phyloP scores from a whole-genome alignment of 2,797 vertebrate species.

The Peromyscus melanophrys region DNA sequence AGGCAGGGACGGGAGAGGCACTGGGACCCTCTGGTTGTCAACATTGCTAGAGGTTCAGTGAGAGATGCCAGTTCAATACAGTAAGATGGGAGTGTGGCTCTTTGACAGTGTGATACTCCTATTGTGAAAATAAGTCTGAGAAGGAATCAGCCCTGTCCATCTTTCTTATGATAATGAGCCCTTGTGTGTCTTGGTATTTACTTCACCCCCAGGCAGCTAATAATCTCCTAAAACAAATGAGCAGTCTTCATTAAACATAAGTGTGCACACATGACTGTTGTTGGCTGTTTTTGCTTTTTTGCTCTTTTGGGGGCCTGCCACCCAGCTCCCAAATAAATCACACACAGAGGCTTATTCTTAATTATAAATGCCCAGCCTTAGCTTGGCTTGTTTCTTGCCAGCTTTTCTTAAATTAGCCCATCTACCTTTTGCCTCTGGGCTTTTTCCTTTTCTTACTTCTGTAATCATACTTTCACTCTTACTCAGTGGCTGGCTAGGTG shows the following conservation, averaged over 20 bases:
- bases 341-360: too few species aligned
- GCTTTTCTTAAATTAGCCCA: too few species aligned
- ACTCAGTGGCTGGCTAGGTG: too few species aligned
- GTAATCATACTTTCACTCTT: too few species aligned
- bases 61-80: too few species aligned
- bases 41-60: neutral
- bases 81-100: neutral
- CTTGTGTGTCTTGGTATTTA: neutral
- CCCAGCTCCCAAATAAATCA: too few species aligned
- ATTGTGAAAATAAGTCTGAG: neutral
- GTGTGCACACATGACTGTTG: fast-evolving
- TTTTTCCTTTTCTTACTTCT: too few species aligned
- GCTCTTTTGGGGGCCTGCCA: too few species aligned
- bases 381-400: too few species aligned
- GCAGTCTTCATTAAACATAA: neutral
- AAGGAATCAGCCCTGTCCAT: neutral
- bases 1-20: neutral
- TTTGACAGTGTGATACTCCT: neutral
- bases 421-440: too few species aligned
- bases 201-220: neutral
- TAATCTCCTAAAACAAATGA: neutral
- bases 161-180: neutral
- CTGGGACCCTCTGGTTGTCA: neutral
- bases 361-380: too few species aligned
- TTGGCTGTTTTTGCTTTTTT: too few species aligned